These are phyloP conservation scores for Pogonus chalceus DNA, from an alignment of 1,140 invertebrate genomes.

Conservation along the genomic window DNA sequence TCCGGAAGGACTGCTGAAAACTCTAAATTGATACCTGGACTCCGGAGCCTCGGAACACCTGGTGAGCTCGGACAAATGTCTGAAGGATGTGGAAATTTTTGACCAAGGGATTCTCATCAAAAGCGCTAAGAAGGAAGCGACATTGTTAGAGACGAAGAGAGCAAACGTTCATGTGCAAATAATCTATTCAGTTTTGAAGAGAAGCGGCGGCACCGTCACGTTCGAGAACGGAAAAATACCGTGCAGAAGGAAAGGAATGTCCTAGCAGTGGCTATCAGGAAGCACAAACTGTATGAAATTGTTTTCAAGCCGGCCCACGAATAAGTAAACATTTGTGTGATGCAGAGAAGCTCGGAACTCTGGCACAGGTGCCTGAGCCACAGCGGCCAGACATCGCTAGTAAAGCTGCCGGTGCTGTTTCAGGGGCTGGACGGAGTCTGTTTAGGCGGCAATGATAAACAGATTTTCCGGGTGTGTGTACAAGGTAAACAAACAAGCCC, in stretches of 20 bases:
- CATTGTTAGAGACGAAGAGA: no score
- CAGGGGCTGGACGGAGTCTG: neutral
- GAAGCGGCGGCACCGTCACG: neutral
- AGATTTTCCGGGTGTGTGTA: conserved; percentile 9
- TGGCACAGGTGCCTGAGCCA: neutral
- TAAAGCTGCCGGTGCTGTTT: neutral
- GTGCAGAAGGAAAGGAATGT: neutral
- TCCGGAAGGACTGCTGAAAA: conserved; percentile 10
- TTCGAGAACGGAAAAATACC: neutral
- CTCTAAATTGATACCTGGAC: no score
- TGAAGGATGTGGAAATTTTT: no score
- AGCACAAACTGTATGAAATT: neutral
- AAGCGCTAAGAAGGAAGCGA: no score
- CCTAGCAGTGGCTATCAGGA: neutral
- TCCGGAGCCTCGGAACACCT: no score
- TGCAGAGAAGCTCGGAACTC: neutral
- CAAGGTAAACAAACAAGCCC: conserved; percentile 15
- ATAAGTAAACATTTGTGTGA: neutral
- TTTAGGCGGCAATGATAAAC: neutral
- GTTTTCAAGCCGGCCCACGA: neutral
- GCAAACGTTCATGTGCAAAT: no score
- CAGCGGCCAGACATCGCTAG: neutral
- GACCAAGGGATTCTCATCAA: no score
- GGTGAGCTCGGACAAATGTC: no score
- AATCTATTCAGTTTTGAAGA: neutral